These are phyloP conservation scores for Takifugu ocellatus DNA, from an alignment of 2,797 vertebrate genomes.

Conservation along the genomic window DNA sequence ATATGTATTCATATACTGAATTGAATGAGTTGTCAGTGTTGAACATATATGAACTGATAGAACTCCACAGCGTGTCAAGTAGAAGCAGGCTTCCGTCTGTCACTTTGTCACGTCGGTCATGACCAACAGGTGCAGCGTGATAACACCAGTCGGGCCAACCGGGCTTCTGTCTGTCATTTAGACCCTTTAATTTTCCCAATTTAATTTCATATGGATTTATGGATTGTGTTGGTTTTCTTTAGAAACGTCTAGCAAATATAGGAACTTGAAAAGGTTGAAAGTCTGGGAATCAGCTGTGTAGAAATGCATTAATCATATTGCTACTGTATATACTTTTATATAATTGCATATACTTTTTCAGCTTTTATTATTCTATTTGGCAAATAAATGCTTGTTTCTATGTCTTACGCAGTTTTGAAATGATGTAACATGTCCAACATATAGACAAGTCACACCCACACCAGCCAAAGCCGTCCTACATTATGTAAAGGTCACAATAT, in stretches of 20 bases:
- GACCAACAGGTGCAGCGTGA: constrained; percentile 33
- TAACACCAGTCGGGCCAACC: constrained; percentile 19
- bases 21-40: background rate
- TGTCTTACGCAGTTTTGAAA: too few relatives aligned
- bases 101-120: constrained; percentile 38
- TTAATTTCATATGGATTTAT: background rate
- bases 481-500: too few relatives aligned
- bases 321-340: background rate
- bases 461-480: too few relatives aligned
- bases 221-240: constrained; percentile 2
- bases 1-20: background rate
- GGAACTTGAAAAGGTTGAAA: background rate
- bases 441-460: too few relatives aligned
- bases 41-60: constrained; percentile 14
- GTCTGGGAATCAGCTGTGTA: background rate
- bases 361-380: too few relatives aligned
- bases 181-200: constrained; percentile 8
- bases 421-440: too few relatives aligned
- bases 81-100: constrained; percentile 18
- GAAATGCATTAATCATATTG: background rate
- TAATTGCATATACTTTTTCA: too few relatives aligned
- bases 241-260: background rate
- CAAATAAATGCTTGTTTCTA: too few relatives aligned
- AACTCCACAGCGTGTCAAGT: constrained; percentile 26
- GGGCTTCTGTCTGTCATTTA: constrained; percentile 18